phyloP scores from a whole-genome alignment of 1,140 invertebrate genomes.

The Mizuhopecten yessoensis region DNA sequence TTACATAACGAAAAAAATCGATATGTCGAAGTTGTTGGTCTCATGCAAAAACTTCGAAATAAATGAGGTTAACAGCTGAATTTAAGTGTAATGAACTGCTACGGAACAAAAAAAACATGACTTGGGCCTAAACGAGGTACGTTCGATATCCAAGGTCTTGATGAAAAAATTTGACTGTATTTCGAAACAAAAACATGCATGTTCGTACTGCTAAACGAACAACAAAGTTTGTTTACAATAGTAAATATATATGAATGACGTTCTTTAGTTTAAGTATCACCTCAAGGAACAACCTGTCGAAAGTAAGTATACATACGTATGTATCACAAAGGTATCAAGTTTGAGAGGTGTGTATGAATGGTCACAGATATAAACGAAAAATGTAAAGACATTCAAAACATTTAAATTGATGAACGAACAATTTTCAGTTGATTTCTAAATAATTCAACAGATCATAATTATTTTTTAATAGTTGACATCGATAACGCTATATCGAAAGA shows the following conservation, averaged over 20 bases:
- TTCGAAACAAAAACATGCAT: background rate
- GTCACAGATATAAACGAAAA: no score
- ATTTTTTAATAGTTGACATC: background rate
- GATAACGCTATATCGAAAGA: background rate
- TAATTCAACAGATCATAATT: background rate
- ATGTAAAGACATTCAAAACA: background rate
- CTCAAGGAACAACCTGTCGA: background rate
- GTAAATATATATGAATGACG: conserved; percentile 28
- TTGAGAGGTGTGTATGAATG: background rate
- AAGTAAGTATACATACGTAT: background rate
- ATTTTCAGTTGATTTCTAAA: no score
- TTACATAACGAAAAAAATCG: background rate
- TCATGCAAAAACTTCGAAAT: background rate
- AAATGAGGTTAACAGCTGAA: background rate
- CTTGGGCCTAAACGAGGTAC: no score
- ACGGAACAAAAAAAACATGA: no score
- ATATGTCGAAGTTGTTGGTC: background rate
- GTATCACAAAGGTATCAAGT: background rate
- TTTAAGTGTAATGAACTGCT: background rate
- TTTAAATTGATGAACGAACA: background rate
- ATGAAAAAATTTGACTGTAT: background rate
- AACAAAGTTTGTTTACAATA: background rate
- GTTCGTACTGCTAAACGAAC: background rate
- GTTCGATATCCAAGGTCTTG: no score
- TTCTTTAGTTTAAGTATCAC: conserved; percentile 23